Percentiles rank a stretch among this genome's conserved stretches.
Evolutionary conservation across 2,797 vertebrate species (phyloP).

Genomic region (Rhynchonycteris naso): DNA sequence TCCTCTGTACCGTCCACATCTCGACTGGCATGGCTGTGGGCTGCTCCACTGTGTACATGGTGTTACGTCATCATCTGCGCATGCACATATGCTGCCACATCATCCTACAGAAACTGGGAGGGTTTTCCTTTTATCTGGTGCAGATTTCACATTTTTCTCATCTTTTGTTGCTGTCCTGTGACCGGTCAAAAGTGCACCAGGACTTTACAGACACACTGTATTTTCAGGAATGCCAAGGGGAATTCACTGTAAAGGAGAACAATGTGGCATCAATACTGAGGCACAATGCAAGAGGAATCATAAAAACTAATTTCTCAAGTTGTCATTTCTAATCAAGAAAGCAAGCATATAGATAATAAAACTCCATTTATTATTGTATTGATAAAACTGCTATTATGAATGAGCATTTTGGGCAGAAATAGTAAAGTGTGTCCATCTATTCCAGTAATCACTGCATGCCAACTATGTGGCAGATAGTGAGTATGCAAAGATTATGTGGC

Average conservation of each 20-base stretch:
- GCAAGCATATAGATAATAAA: not conserved
- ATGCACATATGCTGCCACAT: too few relatives aligned
- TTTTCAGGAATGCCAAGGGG: not conserved
- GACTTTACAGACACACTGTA: too few relatives aligned
- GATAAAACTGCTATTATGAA: not conserved
- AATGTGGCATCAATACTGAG: not conserved
- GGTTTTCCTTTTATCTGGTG: too few relatives aligned
- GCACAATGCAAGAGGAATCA: not conserved
- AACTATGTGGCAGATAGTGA: not conserved
- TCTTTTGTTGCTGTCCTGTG: too few relatives aligned
- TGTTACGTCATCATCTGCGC: too few relatives aligned
- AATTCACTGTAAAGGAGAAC: slow-evolving; percentile 13
- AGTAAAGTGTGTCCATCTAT: not conserved
- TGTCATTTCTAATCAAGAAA: not conserved
- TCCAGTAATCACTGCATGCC: not conserved
- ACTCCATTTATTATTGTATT: not conserved
- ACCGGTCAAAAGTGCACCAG: too few relatives aligned
- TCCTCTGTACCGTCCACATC: too few relatives aligned
- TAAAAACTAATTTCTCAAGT: not conserved
- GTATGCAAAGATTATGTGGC: not conserved
- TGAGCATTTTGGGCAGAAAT: not conserved
- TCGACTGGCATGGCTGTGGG: too few relatives aligned
- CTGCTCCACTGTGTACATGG: too few relatives aligned
- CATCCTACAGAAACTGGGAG: too few relatives aligned
- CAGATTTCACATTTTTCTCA: too few relatives aligned